Percentiles rank a stretch among this genome's conserved stretches.
These are phyloP conservation scores for Felis chaus DNA, from an alignment of 2,113 vertebrate genomes.

Conservation along the genomic window DNA sequence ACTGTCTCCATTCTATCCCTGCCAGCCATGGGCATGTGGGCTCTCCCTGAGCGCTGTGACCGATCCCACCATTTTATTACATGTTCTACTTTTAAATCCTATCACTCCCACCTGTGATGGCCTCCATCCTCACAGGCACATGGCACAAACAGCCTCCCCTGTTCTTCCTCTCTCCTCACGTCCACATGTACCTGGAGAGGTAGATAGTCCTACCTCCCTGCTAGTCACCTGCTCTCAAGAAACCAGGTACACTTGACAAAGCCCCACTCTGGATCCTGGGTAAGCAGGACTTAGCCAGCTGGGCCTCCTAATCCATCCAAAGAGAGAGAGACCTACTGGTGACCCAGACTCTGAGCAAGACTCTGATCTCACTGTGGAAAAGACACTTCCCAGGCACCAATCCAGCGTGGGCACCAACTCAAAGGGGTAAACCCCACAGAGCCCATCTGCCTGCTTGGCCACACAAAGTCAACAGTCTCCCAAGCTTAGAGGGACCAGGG, in stretches of 20 bases:
- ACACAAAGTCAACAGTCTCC: not conserved
- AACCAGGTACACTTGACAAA: not conserved
- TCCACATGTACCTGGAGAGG: not conserved
- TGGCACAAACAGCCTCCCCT: not conserved
- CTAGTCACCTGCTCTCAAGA: not conserved
- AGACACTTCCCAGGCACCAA: not conserved
- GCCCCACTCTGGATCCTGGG: not conserved
- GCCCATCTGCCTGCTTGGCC: not conserved
- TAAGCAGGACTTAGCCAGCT: not conserved
- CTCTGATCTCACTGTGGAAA: not conserved
- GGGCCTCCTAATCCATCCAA: not conserved
- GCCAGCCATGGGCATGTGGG: not conserved
- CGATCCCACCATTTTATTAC: not conserved
- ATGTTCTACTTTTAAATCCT: not conserved
- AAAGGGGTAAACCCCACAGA: not conserved
- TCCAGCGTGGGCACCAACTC: too few species aligned
- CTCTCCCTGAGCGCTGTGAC: not conserved
- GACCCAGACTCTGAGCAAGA: not conserved
- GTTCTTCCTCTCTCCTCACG: not conserved
- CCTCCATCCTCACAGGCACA: too few species aligned
- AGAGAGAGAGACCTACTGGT: not conserved
- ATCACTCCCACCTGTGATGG: not conserved
- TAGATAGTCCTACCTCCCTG: not conserved
- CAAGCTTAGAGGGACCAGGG: not conserved
- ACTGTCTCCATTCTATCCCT: not conserved